Evolutionary conservation across 2,888 invertebrate genomes (phyloP).

Genomic region (Chloroclystis v-ata): DNA sequence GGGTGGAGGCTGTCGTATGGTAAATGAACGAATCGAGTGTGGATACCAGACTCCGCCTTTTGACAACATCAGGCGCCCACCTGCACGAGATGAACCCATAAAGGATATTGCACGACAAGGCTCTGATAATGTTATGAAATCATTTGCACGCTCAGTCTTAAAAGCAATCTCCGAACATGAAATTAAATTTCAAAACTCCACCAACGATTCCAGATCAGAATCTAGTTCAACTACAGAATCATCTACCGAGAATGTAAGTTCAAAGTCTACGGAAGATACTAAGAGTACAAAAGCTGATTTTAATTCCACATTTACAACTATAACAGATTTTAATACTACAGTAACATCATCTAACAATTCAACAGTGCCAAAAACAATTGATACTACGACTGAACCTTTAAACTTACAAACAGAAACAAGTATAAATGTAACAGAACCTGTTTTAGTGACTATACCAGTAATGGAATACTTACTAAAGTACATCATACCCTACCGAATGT

Average conservation of each 20-base stretch:
- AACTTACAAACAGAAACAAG: not conserved
- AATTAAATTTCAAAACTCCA: not conserved
- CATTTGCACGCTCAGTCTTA: not conserved
- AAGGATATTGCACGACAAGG: not conserved
- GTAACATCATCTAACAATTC: not conserved
- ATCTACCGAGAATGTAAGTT: not conserved
- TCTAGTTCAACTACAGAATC: not conserved
- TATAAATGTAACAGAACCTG: not conserved
- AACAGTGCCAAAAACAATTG: not conserved
- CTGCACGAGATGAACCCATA: constrained; percentile 11
- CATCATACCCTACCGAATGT: not conserved
- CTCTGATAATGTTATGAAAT: not conserved
- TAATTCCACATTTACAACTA: not conserved
- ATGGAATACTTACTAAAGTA: not conserved
- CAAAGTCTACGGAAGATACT: not conserved
- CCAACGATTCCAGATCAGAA: not conserved
- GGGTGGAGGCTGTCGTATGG: constrained; percentile 47
- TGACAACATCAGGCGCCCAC: constrained; percentile 28
- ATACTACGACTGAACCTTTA: not conserved
- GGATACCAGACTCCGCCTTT: constrained; percentile 44
- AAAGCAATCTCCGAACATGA: constrained; percentile 1
- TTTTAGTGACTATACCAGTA: not conserved
- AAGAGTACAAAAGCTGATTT: not conserved
- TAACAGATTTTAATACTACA: not conserved
- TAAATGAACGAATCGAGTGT: constrained; percentile 60